Conservation (phyloP, 2,797 vertebrate species). For the Hylomyscus alleni region DNA sequence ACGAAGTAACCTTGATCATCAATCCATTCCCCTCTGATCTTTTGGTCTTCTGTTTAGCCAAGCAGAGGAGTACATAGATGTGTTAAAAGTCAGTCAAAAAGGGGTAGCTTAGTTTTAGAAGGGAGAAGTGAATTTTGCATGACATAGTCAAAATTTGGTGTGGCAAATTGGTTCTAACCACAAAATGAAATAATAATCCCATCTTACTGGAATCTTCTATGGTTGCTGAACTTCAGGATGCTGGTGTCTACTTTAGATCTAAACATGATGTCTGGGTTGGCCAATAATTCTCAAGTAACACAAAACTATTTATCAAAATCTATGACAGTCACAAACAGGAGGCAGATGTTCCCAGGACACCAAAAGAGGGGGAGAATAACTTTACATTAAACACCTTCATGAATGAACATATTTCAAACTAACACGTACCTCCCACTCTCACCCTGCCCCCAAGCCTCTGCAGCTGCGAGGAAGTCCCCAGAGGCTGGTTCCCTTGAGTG, state of each 20-base stretch:
- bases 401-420: conserved; percentile 3
- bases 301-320: neutral
- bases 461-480: conserved; percentile 35
- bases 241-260: neutral
- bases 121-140: neutral
- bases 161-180: neutral
- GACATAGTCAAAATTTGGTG: neutral
- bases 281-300: neutral
- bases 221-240: neutral
- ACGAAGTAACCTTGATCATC: too few relatives aligned
- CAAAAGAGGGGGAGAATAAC: neutral
- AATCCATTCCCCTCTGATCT: too few relatives aligned
- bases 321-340: neutral
- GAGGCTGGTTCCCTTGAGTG: neutral
- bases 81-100: neutral
- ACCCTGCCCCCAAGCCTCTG: neutral
- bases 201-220: neutral
- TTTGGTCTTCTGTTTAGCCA: neutral
- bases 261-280: neutral
- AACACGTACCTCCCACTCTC: neutral
- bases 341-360: neutral
- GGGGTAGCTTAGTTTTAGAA: neutral
- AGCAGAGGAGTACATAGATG: neutral
- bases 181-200: conserved; percentile 8
- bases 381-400: neutral